Evolutionary conservation across 2,797 vertebrate species (phyloP).

Genomic region (Pseudochaenichthys georgianus): DNA sequence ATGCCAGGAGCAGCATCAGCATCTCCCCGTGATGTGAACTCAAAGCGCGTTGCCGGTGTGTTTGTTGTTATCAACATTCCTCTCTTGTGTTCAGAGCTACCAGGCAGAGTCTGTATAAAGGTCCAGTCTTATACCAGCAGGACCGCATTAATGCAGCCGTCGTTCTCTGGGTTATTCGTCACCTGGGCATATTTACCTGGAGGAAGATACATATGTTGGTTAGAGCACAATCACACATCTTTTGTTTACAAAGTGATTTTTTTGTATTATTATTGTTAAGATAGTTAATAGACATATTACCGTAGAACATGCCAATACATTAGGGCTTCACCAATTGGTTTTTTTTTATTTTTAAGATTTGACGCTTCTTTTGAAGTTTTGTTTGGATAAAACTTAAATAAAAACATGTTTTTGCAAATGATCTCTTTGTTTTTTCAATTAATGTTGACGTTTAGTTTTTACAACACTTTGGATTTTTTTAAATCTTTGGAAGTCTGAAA

Average conservation of each 20-base stretch:
- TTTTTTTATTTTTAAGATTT: too few species aligned
- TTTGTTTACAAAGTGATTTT: too few species aligned
- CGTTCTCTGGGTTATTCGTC: constrained; percentile 98
- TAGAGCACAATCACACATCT: neutral
- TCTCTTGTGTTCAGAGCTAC: constrained; percentile 20
- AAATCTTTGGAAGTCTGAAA: too few species aligned
- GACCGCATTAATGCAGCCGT: constrained; percentile 97
- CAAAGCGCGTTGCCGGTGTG: neutral
- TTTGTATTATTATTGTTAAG: too few species aligned
- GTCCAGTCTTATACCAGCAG: constrained; percentile 88
- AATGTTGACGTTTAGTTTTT: too few species aligned
- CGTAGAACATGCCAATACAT: neutral
- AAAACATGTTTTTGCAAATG: too few species aligned
- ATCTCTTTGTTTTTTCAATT: too few species aligned
- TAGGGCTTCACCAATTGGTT: too few species aligned
- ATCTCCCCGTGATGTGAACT: neutral
- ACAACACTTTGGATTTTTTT: too few species aligned
- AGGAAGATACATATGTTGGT: constrained; percentile 22
- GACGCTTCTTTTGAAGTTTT: too few species aligned
- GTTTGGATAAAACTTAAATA: too few species aligned
- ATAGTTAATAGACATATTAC: neutral
- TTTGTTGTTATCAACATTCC: neutral
- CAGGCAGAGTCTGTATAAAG: constrained; percentile 59
- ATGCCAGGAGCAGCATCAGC: constrained; percentile 6
- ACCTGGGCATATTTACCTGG: constrained; percentile 98